A percentile compares a stretch with the other conserved stretches of the same genome.
These are phyloP conservation scores for Tachina fera DNA, from an alignment of 2,888 invertebrate genomes.

Conservation along the genomic window DNA sequence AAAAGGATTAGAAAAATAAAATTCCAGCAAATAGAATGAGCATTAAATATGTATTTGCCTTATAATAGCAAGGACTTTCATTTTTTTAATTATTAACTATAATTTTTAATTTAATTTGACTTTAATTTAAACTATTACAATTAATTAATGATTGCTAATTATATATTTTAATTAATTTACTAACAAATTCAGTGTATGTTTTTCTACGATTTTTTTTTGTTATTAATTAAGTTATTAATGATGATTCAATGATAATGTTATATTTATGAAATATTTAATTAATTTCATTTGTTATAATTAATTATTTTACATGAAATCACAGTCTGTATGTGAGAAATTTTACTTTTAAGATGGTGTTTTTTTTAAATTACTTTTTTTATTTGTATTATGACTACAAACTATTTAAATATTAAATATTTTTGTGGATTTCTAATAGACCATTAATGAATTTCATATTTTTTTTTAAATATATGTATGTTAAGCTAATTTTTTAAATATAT, in stretches of 20 bases:
- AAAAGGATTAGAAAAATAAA: background rate
- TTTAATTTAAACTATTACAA: slow-evolving; percentile 20
- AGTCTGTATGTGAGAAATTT: slow-evolving; percentile 83
- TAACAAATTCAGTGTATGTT: slow-evolving; percentile 43
- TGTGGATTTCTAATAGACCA: slow-evolving; percentile 46
- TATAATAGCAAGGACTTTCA: background rate
- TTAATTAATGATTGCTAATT: slow-evolving; percentile 25
- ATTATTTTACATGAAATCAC: slow-evolving; percentile 82
- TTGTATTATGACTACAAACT: slow-evolving; percentile 51
- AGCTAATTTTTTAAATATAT: slow-evolving; percentile 34
- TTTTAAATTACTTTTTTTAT: slow-evolving; percentile 50
- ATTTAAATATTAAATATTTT: slow-evolving; percentile 39
- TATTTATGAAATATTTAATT: slow-evolving; percentile 37
- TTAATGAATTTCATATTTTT: slow-evolving; percentile 39
- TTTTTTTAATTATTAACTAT: slow-evolving; percentile 19
- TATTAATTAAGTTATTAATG: slow-evolving; percentile 33
- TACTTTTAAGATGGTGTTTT: slow-evolving; percentile 67
- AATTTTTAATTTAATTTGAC: slow-evolving; percentile 13
- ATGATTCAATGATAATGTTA: slow-evolving; percentile 50
- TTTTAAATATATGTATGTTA: slow-evolving; percentile 50
- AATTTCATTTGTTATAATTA: slow-evolving; percentile 58
- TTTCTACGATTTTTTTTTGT: slow-evolving; percentile 35
- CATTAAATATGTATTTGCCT: background rate
- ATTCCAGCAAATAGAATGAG: background rate
- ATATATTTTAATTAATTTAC: slow-evolving; percentile 23